These are phyloP conservation scores for Indicator maculatus DNA, from an alignment of 2,113 vertebrate genomes.

Conservation along the genomic window DNA sequence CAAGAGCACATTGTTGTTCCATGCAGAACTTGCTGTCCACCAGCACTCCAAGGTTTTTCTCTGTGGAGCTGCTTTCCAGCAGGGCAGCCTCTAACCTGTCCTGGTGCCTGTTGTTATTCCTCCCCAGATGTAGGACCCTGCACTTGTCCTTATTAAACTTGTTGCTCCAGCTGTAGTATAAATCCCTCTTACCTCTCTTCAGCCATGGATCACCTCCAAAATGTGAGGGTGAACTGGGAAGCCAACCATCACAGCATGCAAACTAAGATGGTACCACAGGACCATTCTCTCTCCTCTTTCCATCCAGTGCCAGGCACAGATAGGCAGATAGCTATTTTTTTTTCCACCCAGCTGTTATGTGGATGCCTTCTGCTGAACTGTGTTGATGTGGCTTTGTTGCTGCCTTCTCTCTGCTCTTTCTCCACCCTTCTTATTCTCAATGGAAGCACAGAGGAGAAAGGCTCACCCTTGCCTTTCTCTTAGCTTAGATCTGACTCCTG, in stretches of 20 bases:
- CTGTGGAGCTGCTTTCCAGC: too few relatives aligned
- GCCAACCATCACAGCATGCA: not conserved
- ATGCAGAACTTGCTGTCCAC: too few relatives aligned
- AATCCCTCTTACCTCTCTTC: not conserved
- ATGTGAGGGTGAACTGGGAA: not conserved
- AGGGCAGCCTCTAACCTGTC: too few relatives aligned
- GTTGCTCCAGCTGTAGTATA: not conserved
- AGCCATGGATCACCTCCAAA: not conserved
- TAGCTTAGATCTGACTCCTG: not conserved
- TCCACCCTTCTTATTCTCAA: not conserved
- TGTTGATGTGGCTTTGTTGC: not conserved
- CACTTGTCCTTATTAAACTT: too few relatives aligned
- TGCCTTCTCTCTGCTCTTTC: not conserved
- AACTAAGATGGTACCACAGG: not conserved
- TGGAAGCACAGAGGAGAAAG: not conserved
- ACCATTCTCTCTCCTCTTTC: not conserved
- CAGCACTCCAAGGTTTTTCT: too few relatives aligned
- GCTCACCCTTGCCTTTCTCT: not conserved
- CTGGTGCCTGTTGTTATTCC: too few relatives aligned
- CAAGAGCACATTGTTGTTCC: too few relatives aligned
- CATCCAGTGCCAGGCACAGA: not conserved
- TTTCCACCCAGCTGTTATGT: rapidly evolving
- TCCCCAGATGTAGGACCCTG: too few relatives aligned
- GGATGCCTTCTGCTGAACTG: not conserved
- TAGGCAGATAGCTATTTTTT: not conserved